Evolutionary conservation across 1,140 invertebrate genomes (phyloP), one percentile per base, ranked within the genome.

Genomic region (Heliconius eleuchia): DNA sequence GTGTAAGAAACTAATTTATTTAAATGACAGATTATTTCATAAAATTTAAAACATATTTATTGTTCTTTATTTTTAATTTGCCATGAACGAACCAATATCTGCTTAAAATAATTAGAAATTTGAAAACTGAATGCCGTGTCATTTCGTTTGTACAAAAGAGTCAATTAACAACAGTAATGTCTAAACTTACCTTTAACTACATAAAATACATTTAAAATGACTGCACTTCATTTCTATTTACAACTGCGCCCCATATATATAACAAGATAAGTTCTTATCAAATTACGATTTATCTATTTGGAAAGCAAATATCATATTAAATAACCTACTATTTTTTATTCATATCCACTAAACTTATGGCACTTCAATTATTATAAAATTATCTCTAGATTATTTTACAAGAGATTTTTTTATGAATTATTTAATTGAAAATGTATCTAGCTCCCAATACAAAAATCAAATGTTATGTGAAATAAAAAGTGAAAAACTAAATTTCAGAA

Each of bases 261-360:
- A 46, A 74, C 50, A 75, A 23, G 70, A 77, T 79, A 74, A 79
- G 78, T 71, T 79, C 73, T 80, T 80, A 80, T 82, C 78, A 57
- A 46, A 52, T 66, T 19, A 30, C 52, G 16, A 83, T 83, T 74
- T 80, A 78, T 80, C 78, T 73, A 79, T 77, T 82, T 77, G 57
- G 76, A 79, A 74, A 77, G 75, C 78, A 83, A 82, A 83, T 83
- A 83, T 30, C 50, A 46, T 70, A 76, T 60, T 76, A 19, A 76
- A 76, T 70, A 76, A 27, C 57, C 34, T 52, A 66, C 55, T 70
- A 60, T 42, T 66, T 42, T 42, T 66, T 11, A 66, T 66, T 66
- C 13, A 46, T 46, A 13, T 16, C 13, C 42, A 46, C 13, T 4
- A 46, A 46, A 46, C 4, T 46, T 46, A 13, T 46, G 42, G 11